Conservation (phyloP, 53 echinoderm and acorn worm species). For the Glandiceps talaboti region DNA sequence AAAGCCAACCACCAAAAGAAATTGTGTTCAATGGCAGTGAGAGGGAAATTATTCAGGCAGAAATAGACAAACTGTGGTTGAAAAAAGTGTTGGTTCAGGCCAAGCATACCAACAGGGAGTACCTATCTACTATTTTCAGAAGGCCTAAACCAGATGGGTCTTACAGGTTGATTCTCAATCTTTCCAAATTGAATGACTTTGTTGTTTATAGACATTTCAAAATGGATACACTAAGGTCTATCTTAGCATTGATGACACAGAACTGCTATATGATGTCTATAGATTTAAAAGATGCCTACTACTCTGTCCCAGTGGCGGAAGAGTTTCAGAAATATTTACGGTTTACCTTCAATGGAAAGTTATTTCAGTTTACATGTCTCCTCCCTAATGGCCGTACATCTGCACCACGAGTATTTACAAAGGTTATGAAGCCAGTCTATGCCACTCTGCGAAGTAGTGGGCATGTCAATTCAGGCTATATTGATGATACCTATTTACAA, state of each 20-base stretch:
- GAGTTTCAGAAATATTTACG: slow-evolving; percentile 1
- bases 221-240: background rate
- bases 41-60: background rate
- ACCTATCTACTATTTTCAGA: background rate
- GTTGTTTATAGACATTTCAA: background rate
- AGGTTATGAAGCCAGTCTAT: background rate
- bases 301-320: background rate
- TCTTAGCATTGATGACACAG: background rate
- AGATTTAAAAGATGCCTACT: slow-evolving; percentile 1
- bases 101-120: background rate
- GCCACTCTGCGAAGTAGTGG: background rate
- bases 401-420: slow-evolving; percentile 1
- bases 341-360: background rate
- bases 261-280: background rate
- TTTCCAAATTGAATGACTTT: background rate
- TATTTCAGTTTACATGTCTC: background rate
- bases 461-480: background rate
- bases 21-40: background rate
- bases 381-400: background rate
- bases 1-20: background rate
- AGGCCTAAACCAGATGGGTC: background rate
- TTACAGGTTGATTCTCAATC: slow-evolving; percentile 2
- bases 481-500: background rate
- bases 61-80: background rate
- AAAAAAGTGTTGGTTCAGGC: background rate